Evolutionary conservation across 2,797 vertebrate genomes (phyloP).

Genomic region (Argyrosomus regius): DNA sequence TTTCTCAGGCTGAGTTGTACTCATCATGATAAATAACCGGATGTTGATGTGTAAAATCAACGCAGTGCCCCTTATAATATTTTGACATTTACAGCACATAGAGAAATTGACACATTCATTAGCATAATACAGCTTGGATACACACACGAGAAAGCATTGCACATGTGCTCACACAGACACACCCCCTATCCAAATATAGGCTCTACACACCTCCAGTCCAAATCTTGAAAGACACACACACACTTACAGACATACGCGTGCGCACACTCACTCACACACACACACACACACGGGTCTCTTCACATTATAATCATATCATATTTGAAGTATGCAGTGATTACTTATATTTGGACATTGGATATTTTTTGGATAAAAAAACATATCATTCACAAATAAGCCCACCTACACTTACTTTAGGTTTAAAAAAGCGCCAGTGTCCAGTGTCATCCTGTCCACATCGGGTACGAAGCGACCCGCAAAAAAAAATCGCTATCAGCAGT

Average conservation of each 20-base stretch:
- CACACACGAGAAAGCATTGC: constrained; percentile 31
- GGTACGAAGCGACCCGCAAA: background rate
- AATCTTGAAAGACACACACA: background rate
- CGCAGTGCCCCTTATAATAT: background rate
- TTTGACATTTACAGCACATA: background rate
- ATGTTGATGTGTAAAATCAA: background rate
- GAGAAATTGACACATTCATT: background rate
- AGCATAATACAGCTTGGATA: constrained; percentile 2
- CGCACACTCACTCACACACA: background rate
- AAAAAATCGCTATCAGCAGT: background rate
- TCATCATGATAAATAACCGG: background rate
- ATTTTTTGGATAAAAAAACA: constrained; percentile 10
- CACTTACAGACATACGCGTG: constrained; percentile 4
- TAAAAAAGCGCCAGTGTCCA: background rate
- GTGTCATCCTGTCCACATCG: background rate
- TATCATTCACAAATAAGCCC: background rate
- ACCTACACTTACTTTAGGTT: background rate
- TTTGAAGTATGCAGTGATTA: background rate
- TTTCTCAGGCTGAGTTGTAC: background rate
- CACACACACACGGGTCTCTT: constrained; percentile 1
- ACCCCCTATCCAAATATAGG: constrained; percentile 55
- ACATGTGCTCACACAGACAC: constrained; percentile 65
- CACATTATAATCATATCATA: background rate
- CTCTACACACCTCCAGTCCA: constrained; percentile 39
- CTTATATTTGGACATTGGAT: background rate